Conservation (phyloP, 2,797 vertebrate species). For the Cacajao melanocephalus region DNA sequence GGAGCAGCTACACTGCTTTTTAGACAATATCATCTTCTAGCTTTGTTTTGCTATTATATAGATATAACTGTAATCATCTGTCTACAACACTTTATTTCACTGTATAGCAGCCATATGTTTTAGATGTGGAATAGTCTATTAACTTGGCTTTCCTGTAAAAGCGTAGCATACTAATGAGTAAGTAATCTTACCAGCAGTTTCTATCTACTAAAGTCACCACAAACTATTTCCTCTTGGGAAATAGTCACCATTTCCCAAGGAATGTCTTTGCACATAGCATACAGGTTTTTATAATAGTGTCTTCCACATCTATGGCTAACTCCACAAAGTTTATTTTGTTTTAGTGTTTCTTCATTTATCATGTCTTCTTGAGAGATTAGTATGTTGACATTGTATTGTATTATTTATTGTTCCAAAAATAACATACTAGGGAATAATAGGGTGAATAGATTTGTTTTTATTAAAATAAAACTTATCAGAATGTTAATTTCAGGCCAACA, state of each 20-base stretch:
- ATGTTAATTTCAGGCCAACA: slow-evolving; percentile 3
- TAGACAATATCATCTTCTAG: slow-evolving; percentile 19
- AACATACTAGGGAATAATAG: slow-evolving; percentile 16
- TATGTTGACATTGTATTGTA: not conserved
- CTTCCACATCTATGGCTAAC: not conserved
- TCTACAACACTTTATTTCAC: not conserved
- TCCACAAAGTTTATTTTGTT: slow-evolving; percentile 23
- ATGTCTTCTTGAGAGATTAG: slow-evolving; percentile 5
- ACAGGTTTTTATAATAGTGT: not conserved
- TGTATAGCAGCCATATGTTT: not conserved
- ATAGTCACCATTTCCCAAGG: not conserved
- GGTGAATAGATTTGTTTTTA: not conserved
- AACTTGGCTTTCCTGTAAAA: not conserved
- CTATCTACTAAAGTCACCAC: not conserved
- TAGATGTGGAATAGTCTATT: not conserved
- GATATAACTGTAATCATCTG: not conserved
- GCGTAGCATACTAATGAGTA: not conserved
- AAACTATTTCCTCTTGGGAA: not conserved
- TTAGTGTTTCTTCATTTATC: not conserved
- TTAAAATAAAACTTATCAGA: not conserved
- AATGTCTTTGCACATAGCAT: not conserved
- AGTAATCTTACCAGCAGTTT: not conserved
- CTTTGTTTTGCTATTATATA: slow-evolving; percentile 1
- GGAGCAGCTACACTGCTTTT: not conserved
- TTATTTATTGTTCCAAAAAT: slow-evolving; percentile 2